A percentile compares a stretch with the other conserved stretches of the same genome.
Conservation (phyloP, 2,888 invertebrate species). For the Matsumyia berberina region DNA sequence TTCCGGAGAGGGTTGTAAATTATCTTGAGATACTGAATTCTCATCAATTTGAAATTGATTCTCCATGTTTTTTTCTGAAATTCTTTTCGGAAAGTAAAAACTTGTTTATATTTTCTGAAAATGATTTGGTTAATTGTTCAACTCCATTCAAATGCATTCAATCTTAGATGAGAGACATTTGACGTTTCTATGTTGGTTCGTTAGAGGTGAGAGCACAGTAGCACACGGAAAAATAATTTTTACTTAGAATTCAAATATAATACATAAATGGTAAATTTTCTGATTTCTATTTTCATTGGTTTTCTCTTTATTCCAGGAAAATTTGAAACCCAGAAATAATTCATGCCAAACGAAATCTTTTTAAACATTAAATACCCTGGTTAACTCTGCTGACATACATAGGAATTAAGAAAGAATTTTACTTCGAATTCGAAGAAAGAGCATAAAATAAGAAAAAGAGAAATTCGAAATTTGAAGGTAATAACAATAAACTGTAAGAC, state of each 20-base stretch:
- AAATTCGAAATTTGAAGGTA: too few species aligned
- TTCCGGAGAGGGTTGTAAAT: slow-evolving; percentile 80
- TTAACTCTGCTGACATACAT: too few species aligned
- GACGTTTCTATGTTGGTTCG: neutral
- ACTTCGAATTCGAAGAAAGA: too few species aligned
- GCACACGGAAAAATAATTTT: neutral
- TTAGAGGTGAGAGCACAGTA: neutral
- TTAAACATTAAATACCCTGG: too few species aligned
- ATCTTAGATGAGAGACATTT: neutral
- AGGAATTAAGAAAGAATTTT: too few species aligned
- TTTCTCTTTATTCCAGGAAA: too few species aligned
- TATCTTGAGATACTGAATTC: slow-evolving; percentile 65
- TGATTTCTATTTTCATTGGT: too few species aligned
- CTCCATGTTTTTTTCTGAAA: slow-evolving; percentile 39
- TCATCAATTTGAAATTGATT: slow-evolving; percentile 45
- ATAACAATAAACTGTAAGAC: too few species aligned
- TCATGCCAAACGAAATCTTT: too few species aligned
- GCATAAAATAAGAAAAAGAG: too few species aligned
- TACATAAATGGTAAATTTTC: too few species aligned
- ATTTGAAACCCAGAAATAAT: too few species aligned
- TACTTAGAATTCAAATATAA: neutral
- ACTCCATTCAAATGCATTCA: slow-evolving; percentile 13
- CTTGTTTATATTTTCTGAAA: slow-evolving; percentile 1
- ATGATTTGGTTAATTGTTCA: slow-evolving; percentile 10
- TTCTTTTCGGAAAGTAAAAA: neutral